Conservation (phyloP, 2,888 invertebrate genomes). For the Zaprionus obscuricornis region DNA sequence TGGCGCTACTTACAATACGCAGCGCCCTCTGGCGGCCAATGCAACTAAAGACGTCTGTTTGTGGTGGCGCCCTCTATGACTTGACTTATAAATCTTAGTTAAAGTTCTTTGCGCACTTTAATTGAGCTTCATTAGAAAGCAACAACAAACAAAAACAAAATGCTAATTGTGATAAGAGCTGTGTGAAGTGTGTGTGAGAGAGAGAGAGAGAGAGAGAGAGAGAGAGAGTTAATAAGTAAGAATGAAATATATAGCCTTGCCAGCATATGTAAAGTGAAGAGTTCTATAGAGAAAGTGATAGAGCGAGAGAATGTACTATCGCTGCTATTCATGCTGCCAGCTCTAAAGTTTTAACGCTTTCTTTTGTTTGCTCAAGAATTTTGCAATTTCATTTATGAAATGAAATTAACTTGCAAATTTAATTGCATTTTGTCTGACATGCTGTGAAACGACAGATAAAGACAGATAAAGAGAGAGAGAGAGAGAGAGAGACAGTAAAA, state of each 20-base stretch:
- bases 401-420: constrained; percentile 57
- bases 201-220: too few relatives aligned
- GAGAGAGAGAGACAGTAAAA: background rate
- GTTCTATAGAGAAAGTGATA: constrained; percentile 7
- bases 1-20: background rate
- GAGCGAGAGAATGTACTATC: too few relatives aligned
- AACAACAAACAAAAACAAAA: too few relatives aligned
- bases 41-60: background rate
- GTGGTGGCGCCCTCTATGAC: constrained; percentile 36
- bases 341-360: constrained; percentile 1
- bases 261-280: too few relatives aligned
- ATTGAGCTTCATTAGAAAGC: constrained; percentile 71
- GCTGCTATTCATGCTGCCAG: constrained; percentile 2
- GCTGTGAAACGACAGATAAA: too few relatives aligned
- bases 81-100: constrained; percentile 70
- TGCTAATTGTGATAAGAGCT: constrained; percentile 69
- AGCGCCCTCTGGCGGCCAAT: constrained; percentile 43
- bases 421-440: constrained; percentile 50
- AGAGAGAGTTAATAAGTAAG: constrained; percentile 10
- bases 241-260: too few relatives aligned
- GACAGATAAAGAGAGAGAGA: background rate
- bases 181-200: too few relatives aligned
- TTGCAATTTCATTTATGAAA: constrained; percentile 55
- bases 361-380: constrained; percentile 47
- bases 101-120: constrained; percentile 56